A percentile compares a stretch with the other conserved stretches of the same genome.
These are phyloP conservation scores for Apamea crenata DNA, from an alignment of 2,888 invertebrate species.

Conservation along the genomic window DNA sequence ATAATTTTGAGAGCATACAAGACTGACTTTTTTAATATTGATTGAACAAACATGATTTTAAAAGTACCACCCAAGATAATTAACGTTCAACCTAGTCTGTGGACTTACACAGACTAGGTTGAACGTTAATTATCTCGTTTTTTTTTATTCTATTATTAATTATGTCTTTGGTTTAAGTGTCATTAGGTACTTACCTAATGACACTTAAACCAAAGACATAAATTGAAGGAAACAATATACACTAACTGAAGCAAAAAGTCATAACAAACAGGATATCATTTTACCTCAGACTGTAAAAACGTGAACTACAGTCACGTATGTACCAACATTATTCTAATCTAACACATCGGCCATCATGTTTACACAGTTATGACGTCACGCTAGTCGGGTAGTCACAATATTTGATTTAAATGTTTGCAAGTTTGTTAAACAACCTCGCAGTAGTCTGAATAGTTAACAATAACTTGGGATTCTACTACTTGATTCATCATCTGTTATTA, in stretches of 20 bases:
- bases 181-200: background rate
- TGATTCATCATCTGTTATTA: constrained; percentile 22
- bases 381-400: constrained; percentile 51
- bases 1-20: constrained; percentile 18
- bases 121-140: no score
- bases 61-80: background rate
- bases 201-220: background rate
- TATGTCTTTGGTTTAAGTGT: no score
- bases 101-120: no score
- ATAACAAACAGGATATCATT: constrained; percentile 43
- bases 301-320: constrained; percentile 49
- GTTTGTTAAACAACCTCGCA: constrained; percentile 50
- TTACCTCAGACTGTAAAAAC: constrained; percentile 25
- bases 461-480: constrained; percentile 26
- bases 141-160: no score
- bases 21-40: constrained; percentile 2
- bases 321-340: constrained; percentile 51
- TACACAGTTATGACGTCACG: constrained; percentile 58
- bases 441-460: constrained; percentile 38
- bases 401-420: constrained; percentile 61
- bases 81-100: background rate
- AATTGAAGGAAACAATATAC: constrained; percentile 19
- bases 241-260: constrained; percentile 16
- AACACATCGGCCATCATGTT: constrained; percentile 42
- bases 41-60: constrained; percentile 6